phyloP scores from a whole-genome alignment of 1,140 invertebrate species.

The silkworm (Bombyx mori) region DNA sequence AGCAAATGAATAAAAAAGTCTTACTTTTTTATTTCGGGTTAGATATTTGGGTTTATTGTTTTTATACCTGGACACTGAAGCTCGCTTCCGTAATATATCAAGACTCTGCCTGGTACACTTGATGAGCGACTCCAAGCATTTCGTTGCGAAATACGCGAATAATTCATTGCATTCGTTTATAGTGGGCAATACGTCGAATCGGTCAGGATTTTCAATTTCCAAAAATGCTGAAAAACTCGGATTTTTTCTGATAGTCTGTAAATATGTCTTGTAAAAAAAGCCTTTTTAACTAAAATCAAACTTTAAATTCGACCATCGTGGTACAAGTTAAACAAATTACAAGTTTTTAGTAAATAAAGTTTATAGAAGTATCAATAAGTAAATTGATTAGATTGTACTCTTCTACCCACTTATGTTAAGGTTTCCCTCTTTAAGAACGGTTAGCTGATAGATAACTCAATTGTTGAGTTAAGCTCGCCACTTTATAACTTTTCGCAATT shows the following conservation, averaged over 20 bases:
- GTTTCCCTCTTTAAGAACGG: too few species aligned
- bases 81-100: slow-evolving; percentile 73
- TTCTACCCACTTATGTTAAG: too few species aligned
- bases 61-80: slow-evolving; percentile 69
- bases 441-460: too few species aligned
- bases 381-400: too few species aligned
- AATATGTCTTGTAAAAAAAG: neutral
- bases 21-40: neutral
- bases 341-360: too few species aligned
- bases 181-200: slow-evolving; percentile 73
- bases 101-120: slow-evolving; percentile 79
- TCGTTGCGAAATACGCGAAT: slow-evolving; percentile 81
- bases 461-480: too few species aligned
- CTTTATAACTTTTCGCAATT: too few species aligned
- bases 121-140: slow-evolving; percentile 78
- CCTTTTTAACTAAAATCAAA: neutral
- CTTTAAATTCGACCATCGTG: neutral
- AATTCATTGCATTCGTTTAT: slow-evolving; percentile 83
- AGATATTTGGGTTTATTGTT: neutral
- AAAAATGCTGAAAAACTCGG: slow-evolving; percentile 65
- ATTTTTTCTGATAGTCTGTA: neutral
- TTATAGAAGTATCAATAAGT: too few species aligned
- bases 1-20: neutral
- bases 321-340: too few species aligned
- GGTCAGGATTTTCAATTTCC: slow-evolving; percentile 72